phyloP scores from a whole-genome alignment of 2,888 invertebrate species.

The Rhabditoides inermis region DNA sequence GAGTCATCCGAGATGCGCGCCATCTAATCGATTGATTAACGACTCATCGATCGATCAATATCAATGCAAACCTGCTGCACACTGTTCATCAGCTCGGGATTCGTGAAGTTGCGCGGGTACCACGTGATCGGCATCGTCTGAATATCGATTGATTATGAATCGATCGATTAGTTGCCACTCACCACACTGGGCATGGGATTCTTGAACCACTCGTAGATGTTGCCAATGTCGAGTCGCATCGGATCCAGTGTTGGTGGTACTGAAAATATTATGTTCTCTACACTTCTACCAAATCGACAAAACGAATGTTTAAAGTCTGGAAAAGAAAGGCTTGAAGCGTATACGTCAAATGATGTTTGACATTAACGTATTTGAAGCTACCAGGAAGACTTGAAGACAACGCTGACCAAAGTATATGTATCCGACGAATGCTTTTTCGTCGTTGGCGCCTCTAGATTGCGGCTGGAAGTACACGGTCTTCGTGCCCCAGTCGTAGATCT shows the following conservation, averaged over 20 bases:
- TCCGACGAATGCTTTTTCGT: slow-evolving; percentile 51
- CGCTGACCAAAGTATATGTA: slow-evolving; percentile 50
- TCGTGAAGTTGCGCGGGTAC: slow-evolving; percentile 52
- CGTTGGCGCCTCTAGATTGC: slow-evolving; percentile 43
- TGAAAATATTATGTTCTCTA: slow-evolving; percentile 13
- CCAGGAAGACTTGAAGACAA: neutral
- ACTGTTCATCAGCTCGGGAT: slow-evolving; percentile 35
- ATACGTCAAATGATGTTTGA: neutral
- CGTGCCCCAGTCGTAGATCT: slow-evolving; percentile 51
- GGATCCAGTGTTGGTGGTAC: slow-evolving; percentile 51
- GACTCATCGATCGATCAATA: no score
- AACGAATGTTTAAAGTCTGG: neutral
- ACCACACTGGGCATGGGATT: slow-evolving; percentile 42
- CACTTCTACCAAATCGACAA: neutral
- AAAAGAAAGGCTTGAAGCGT: neutral
- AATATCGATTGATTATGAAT: slow-evolving; percentile 2
- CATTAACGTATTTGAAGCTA: neutral
- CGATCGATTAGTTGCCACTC: slow-evolving; percentile 3
- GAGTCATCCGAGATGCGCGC: slow-evolving; percentile 43
- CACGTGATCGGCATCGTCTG: slow-evolving; percentile 49
- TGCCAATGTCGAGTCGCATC: slow-evolving; percentile 50
- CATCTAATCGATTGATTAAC: neutral
- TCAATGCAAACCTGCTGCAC: slow-evolving; percentile 32
- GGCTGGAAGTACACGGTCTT: slow-evolving; percentile 51
- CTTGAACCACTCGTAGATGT: slow-evolving; percentile 50